These are phyloP conservation scores for Rhynchophorus ferrugineus DNA, from an alignment of 1,140 invertebrate species.

Conservation along the genomic window DNA sequence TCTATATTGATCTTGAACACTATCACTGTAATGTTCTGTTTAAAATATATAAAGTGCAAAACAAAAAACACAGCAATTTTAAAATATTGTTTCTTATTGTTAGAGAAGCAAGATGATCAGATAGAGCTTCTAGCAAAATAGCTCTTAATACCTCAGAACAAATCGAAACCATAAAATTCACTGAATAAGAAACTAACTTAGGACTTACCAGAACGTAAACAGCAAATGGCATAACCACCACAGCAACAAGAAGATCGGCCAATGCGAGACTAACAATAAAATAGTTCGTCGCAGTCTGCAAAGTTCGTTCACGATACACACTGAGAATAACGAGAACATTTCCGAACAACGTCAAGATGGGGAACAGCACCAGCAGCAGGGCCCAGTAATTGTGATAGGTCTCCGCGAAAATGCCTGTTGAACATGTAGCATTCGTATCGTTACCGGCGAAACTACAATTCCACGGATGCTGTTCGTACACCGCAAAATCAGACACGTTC, in stretches of 20 bases:
- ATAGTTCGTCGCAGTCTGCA: conserved; percentile 96
- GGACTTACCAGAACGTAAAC: conserved; percentile 60
- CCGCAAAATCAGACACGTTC: conserved; percentile 23
- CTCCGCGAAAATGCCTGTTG: conserved; percentile 1
- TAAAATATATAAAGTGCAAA: too few relatives aligned
- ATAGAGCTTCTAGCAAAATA: too few relatives aligned
- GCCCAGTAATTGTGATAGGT: conserved; percentile 37
- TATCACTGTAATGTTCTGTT: neutral
- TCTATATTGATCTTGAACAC: neutral
- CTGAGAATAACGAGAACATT: conserved; percentile 95
- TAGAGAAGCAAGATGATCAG: too few relatives aligned
- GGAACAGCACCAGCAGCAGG: conserved; percentile 73
- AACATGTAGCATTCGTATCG: conserved; percentile 28
- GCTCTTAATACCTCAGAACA: too few relatives aligned
- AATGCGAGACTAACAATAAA: conserved; percentile 96
- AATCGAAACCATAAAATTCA: too few relatives aligned
- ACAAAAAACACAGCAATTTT: neutral
- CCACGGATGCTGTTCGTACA: conserved; percentile 25
- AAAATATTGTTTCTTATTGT: neutral
- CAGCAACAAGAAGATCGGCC: conserved; percentile 94
- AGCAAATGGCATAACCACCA: conserved; percentile 97
- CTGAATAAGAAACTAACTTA: neutral
- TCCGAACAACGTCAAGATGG: conserved; percentile 90
- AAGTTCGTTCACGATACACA: conserved; percentile 80
- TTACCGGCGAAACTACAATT: conserved; percentile 32